Base-by-base conservation (phyloP, 1,140 invertebrate species). In the Pseudomyrmex flavicornis region DNA sequence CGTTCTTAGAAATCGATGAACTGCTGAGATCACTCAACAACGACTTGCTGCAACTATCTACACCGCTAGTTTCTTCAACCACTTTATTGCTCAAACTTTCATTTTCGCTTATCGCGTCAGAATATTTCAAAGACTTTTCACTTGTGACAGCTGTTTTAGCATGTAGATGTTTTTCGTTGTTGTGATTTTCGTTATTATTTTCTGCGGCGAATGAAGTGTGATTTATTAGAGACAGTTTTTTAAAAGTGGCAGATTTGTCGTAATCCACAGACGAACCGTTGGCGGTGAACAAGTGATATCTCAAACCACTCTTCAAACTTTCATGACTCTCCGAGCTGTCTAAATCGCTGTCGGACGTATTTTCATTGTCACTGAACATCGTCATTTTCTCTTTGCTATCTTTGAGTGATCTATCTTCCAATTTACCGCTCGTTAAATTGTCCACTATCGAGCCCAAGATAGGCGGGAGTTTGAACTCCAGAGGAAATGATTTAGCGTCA, bases 371-470 rank as follows among this genome's bases (percentile, higher is more conserved):
- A n/a, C 20, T 82, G 2, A n/a, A 54, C 15, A 44, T 44, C 65
- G 86, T 93, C 85, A 75, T 88, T 76, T 90, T 48, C 52, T 54
- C 13, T 61, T 87, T 87, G 8, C 77, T 59, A 48, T 69, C 56
- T 3, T 63, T 83, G 7, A 54, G 72, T 10, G 65, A 61, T 80
- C 94, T 95, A 89, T 95, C 95, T 59, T 94, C 91, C 7, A 95
- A 94, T 84, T 95, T 95, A 83, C 94, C 95, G 44, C 92, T 95
- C 48, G 93, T 91, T 84, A 94, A 90, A 65, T 92, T 95, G 76
- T 94, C 93, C 56, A 94, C 91, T 77, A 96, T 96, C 22, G 96
- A 96, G 20, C 96, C 92, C 84, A 97, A 93, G 91, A 97, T 97
- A 15, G 96, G 96, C 50, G 97, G 97, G 50, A 97, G 91, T 90